Evolutionary conservation across 2,113 vertebrate genomes (phyloP), one percentile per base, ranked within the genome.

Genomic region (Epinephelus fuscoguttatus): DNA sequence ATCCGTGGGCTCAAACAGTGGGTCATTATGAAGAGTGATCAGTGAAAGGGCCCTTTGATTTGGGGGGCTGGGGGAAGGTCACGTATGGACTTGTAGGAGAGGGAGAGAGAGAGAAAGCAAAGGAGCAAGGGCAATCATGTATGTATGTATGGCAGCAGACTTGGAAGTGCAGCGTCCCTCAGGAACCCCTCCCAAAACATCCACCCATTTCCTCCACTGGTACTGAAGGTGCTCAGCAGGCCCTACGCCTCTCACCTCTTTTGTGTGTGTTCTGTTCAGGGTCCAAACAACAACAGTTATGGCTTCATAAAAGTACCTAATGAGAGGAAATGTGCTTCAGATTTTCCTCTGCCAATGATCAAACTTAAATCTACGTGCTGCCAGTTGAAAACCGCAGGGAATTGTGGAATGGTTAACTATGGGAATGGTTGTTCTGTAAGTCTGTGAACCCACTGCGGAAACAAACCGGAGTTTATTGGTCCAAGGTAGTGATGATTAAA

Each of bases 1-100:
- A 89, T 88, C 78, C 37, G 33, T 52, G 37, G 74, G 40, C 86
- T 84, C 79, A 80, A 93, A 93, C 92, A 92, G 84, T 88, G 84
- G 85, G 81, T 87, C 90, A 94, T 93, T 94, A 91, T 93, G 87
- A 84, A 59, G 60, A 23, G 40, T 91, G 84, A 92, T 91, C 86
- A 70, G 90, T 95, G 88, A 95, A 94, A 94, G 92, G 81, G 81
- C 86, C 91, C 90, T 93, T 94, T 92, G 94, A 93, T 84, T 92
- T 89, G 33, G 3, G 62, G 68, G 78, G 25, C 80, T 87, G 82
- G 88, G 78, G 81, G 86, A 79, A 89, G 83, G 90, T 93, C 89
- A 82, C 66, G 77, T 87, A 89, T 90, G 81, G 59, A 81, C 79
- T 86, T 33, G 85, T 25, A 82, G 42, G 76, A 80, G 68, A 84